Conservation (phyloP, 1,140 invertebrate genomes). For the Goniozus legneri region DNA sequence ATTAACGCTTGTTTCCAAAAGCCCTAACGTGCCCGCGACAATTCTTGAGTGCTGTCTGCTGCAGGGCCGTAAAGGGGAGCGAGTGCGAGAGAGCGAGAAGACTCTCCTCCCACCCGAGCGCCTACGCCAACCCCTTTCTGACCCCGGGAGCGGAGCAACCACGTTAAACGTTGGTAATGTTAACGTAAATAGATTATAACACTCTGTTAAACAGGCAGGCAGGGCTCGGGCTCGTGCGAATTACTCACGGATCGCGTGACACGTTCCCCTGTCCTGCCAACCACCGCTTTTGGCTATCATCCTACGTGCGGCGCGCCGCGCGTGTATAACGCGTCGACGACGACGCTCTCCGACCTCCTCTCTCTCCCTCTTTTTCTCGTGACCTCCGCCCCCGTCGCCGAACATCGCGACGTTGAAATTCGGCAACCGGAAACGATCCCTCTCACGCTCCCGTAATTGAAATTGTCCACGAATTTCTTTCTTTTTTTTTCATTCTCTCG, state of each 20-base stretch:
- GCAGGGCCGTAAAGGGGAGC: slow-evolving; percentile 34
- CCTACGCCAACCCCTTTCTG: slow-evolving; percentile 32
- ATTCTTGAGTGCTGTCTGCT: slow-evolving; percentile 55
- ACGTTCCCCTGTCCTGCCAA: slow-evolving; percentile 54
- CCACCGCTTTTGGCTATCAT: slow-evolving; percentile 50
- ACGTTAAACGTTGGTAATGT: slow-evolving; percentile 57
- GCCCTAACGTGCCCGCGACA: slow-evolving; percentile 53
- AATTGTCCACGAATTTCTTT: slow-evolving; percentile 22
- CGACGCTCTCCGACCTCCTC: slow-evolving; percentile 24
- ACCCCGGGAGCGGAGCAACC: slow-evolving; percentile 42
- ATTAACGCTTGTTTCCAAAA: slow-evolving; percentile 54
- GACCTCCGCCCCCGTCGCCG: slow-evolving; percentile 11
- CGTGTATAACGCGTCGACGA: slow-evolving; percentile 45
- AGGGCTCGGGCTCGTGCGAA: slow-evolving; percentile 48
- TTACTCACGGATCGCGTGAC: slow-evolving; percentile 57
- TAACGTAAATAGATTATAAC: slow-evolving; percentile 59
- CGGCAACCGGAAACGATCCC: slow-evolving; percentile 28
- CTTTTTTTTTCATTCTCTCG: too few relatives aligned
- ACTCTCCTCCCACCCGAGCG: neutral
- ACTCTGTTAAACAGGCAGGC: slow-evolving; percentile 55
- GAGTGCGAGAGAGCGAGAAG: slow-evolving; percentile 3
- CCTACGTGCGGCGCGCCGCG: slow-evolving; percentile 39
- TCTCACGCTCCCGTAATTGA: slow-evolving; percentile 23
- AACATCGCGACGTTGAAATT: slow-evolving; percentile 29
- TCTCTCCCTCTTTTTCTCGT: slow-evolving; percentile 11